Base-by-base conservation (phyloP, 2,113 vertebrate species). In the Campylomormyrus numenius region DNA sequence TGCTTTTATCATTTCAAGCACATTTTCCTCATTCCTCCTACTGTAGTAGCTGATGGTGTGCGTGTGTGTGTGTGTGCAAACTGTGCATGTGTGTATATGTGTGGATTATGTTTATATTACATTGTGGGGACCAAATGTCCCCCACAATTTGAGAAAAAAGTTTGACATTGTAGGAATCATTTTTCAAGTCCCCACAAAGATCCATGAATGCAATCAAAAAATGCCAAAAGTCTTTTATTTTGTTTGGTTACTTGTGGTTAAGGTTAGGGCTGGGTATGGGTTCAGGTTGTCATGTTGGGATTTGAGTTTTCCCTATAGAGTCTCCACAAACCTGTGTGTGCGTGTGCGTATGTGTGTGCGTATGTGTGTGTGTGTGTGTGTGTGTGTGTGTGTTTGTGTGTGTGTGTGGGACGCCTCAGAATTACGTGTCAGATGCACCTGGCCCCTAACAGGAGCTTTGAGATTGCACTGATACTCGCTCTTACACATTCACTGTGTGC, bases 1-100 rank as follows among this genome's bases (percentile, higher is more conserved):
- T 94, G 91, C 91, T 90, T 93, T 93, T 91, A 94, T 94, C 93
- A 95, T 95, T 95, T 95, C 92, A 92, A 91, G 84, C 88, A 91
- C 93, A 46, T 85, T 90, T 83, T 56, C 88, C 56, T 27, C 53
- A 50, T 56, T 90, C 66, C 11, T 35, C 62, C 53, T 70, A 89
- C 88, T 87, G 74, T 35, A 87, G 70, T 84, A 80, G 31, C 27
- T 42, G 46, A 52, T 27, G 90, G 88, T 90, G 88, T 88, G 89
- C 58, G 89, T 50, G 87, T 77, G 89, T 88, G n/a, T 89, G 91
- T 52, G 50, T 4, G 15, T 52, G 50, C 48, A 2, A 42, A 42
- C 39, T 42, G 58, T 90, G 58, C 90, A 74, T 39, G 85, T 86
- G 49, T 84, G 80, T 80, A 85, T 19, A 19, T 2, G 53, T 56